These are phyloP conservation scores for Falco rusticolus DNA, from an alignment of 2,797 vertebrate species.

Conservation along the genomic window DNA sequence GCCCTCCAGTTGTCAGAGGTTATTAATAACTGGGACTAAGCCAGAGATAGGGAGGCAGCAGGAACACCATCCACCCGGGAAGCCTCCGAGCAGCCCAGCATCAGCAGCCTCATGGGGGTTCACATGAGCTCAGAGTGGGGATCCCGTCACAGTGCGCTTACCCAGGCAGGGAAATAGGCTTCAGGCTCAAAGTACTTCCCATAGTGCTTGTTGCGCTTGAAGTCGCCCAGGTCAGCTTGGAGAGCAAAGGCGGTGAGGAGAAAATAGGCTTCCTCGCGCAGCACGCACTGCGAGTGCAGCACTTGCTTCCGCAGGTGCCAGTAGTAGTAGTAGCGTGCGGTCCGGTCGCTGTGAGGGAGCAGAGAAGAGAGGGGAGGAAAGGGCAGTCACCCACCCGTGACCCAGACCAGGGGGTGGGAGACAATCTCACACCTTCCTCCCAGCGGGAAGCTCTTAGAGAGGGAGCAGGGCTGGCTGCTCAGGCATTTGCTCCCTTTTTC, in stretches of 20 bases:
- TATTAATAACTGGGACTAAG: neutral
- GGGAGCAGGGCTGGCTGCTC: neutral
- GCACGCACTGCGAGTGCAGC: conserved; percentile 91
- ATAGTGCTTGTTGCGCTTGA: conserved; percentile 95
- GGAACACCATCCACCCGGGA: neutral
- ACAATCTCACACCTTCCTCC: neutral
- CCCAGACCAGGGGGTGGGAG: neutral
- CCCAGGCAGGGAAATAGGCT: conserved; percentile 96
- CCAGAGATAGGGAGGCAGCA: neutral
- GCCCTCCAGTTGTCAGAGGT: neutral
- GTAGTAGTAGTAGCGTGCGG: conserved; percentile 95
- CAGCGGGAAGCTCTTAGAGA: neutral
- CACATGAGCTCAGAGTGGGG: rapidly evolving
- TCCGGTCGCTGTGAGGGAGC: conserved; percentile 84
- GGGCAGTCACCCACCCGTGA: neutral
- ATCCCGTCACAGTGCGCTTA: conserved; percentile 17
- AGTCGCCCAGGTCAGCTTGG: conserved; percentile 96
- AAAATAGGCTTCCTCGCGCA: conserved; percentile 96
- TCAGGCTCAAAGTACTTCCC: conserved; percentile 98
- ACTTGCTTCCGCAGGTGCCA: conserved; percentile 98
- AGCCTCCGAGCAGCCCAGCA: neutral
- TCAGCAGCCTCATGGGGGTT: rapidly evolving
- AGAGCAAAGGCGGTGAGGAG: conserved; percentile 95
- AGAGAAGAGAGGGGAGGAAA: neutral
- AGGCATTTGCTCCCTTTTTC: neutral